Percentiles rank a stretch among this genome's conserved stretches.
Conservation (phyloP, 2,888 invertebrate species). For the Bellardia bayeri region DNA sequence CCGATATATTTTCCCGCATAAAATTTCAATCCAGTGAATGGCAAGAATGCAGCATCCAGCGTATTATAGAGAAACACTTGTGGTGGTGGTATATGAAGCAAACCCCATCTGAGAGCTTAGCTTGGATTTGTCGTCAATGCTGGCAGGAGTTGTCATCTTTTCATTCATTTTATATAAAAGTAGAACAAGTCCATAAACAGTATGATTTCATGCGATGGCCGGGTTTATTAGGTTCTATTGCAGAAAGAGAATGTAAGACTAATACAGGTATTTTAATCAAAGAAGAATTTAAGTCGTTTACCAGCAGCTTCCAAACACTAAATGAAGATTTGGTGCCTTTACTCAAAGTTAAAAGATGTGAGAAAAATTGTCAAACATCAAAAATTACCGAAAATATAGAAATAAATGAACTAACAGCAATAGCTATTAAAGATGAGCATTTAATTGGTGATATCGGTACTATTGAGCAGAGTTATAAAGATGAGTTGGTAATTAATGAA, state of each 20-base stretch:
- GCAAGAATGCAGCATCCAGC: conserved; percentile 35
- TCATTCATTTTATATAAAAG: conserved; percentile 46
- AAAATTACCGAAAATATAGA: too few species aligned
- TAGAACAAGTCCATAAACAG: conserved; percentile 27
- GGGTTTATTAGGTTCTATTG: not conserved
- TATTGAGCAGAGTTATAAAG: not conserved
- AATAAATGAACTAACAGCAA: not conserved
- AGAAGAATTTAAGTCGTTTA: not conserved
- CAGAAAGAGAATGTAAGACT: not conserved
- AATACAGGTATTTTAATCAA: not conserved
- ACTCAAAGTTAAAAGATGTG: not conserved
- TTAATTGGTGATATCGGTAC: not conserved
- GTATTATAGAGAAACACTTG: conserved; percentile 64
- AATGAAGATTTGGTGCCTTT: not conserved
- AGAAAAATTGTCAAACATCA: not conserved
- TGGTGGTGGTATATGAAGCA: conserved; percentile 58
- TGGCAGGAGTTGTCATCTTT: conserved; percentile 55
- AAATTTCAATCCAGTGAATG: conserved; percentile 31
- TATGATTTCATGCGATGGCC: not conserved
- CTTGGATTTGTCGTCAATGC: conserved; percentile 60
- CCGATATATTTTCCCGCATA: conserved; percentile 28
- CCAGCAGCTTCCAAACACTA: not conserved
- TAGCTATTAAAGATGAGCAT: not conserved
- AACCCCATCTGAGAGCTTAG: not conserved
- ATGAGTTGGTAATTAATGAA: too few species aligned